Base-by-base conservation (phyloP, 2,888 invertebrate species). In the Pammene fasciana region DNA sequence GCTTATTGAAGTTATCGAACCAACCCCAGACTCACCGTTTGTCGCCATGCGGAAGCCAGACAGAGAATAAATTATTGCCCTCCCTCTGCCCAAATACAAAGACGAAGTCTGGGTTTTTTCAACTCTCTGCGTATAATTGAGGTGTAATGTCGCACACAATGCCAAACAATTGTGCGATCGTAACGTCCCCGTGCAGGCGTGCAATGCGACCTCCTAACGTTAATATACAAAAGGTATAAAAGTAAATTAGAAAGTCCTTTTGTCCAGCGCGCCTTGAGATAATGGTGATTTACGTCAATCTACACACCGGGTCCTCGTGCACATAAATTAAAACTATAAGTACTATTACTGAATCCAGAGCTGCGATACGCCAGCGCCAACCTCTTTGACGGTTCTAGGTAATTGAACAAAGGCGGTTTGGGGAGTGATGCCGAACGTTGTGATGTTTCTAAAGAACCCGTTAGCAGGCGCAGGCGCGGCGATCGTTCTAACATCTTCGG, bases 61-160 rank as follows among this genome's bases (percentile, higher is more conserved):
- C 83, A 77, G 77, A 78, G 82, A 82, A 84, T 87, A 85, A 88
- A 86, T 85, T 84, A 87, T 85, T 82, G 75, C 83, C 76, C 84
- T 85, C 85, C 85, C 83, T 81, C 80, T 78, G 76, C 78, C 78
- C 73, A 78, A 78, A 78, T 79, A 88, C 84, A 89, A 89, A 82
- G 79, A 82, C 73, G 59, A 72, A 78, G 79, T 78, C 82, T 82
- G 80, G 78, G 73, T 78, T 86, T 86, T 84, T 78, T 77, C 74
- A 78, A 76, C 78, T 79, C 83, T 81, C 82, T 84, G 78, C 78
- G 79, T 82, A 86, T 88, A 89, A 88, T 88, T 88, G 86, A 87
- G 86, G 87, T 87, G 87, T 88, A 86, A 88, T 86, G 86, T 85
- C 78, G 82, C 86, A 81, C 82, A 86, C 85, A 86, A 86, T 79